Evolutionary conservation across 2,888 invertebrate species (phyloP), one percentile per base, ranked within the genome.

Genomic region (Tenodera sinensis): DNA sequence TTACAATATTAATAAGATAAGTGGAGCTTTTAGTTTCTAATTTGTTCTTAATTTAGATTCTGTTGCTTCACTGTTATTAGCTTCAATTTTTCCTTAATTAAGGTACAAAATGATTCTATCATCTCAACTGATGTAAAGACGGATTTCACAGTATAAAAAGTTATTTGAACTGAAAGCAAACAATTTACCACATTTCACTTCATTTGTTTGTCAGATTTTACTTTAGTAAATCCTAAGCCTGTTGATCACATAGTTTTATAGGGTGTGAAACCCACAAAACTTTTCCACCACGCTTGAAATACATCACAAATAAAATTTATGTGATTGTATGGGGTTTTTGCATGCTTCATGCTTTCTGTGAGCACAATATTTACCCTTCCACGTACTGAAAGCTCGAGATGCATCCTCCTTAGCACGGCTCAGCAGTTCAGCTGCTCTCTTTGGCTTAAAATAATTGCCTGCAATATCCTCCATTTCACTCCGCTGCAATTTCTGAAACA

Each of bases 401-500:
- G 94, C 93, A 91, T 95, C 95, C 91, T 93, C 93, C 90, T 95
- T 93, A 88, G 94, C 94, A 91, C 95, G 94, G 91, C 94, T 95
- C 6, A 96, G 93, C 71, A 96, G 93, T 91, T 96, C 95, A 87
- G 94, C 94, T 28, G 95, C 95, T 91, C 96, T 93, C 92, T 95
- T 94, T 25, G 96, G 95, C 91, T 96, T 96, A 93, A 97, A 97
- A 92, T 97, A 97, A 91, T 95, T 96, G 86, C 95, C 95, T 0
- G 96, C 95, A 89, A 96, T 94, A 91, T 96, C 95, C 90, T 96
- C 95, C 90, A 94, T 94, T 89, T 94, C 94, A 87, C 93, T 94
- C 89, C 93, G 93, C 91, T 95, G 94, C 84, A 95, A 92, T 92
- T 94, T 94, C 95, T 95, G 92, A 47, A 92, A 91, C 27, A 27